Base-by-base conservation (phyloP, 2,113 vertebrate genomes). In the Cisticola juncidis region DNA sequence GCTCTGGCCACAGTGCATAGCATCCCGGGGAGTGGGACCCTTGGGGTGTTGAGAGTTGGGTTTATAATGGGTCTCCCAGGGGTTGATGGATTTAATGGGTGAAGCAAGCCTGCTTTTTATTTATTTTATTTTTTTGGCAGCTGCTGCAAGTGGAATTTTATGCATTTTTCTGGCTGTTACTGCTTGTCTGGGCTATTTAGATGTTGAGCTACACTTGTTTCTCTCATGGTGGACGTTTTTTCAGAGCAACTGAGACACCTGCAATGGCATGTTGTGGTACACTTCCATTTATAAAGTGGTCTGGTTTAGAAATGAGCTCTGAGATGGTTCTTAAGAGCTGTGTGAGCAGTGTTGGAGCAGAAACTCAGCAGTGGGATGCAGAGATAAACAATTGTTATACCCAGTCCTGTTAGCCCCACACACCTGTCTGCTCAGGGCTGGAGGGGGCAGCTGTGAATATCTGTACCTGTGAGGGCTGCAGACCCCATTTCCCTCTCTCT, bases 121-220 rank as follows among this genome's bases (percentile, higher is more conserved):
- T 96, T 95, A 79, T 92, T 96, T 94, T 82, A 80, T 78, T 81
- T 77, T 94, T 87, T 80, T 97, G 96, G 96, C 96, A 96, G 92
- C 93, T 61, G 88, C 76, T 93, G 53, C 68, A 86, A 86, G 93
- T 93, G 88, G 85, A 97, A 94, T 96, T 90, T 96, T 83, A 88
- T 93, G 81, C 90, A 96, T 95, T 96, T 96, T 95, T 95, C 93
- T 96, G 81, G 74, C 69, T 95, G 95, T 96, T 92, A 19, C 85
- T 96, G 76, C 93, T 94, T 96, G 92, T 93, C 93, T 93, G 82
- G 92, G 44, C 53, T 90, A 57, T 96, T 97, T 86, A 79, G 92
- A 66, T 81, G 60, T 80, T 74, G 85, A 93, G 69, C 54, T 95
- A 71, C 90, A 74, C 85, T 96, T 93, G 87, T 48, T 90, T 90